Base-by-base conservation (phyloP, 2,888 invertebrate species). In the Xestia sexstrigata region DNA sequence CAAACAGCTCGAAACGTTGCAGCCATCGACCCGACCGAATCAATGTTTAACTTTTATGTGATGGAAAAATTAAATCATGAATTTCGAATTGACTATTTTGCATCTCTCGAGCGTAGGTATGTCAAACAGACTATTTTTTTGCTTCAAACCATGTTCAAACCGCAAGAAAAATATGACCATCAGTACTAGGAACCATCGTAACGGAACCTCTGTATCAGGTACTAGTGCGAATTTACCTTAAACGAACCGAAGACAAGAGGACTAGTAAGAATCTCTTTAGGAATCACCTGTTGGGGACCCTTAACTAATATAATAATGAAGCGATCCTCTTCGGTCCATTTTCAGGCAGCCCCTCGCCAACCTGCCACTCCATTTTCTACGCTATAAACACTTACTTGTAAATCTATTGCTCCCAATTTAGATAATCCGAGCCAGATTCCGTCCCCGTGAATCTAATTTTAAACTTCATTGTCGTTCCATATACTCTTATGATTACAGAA, bases 391-490 rank as follows among this genome's bases (percentile, higher is more conserved):
- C 71, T 83, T 86, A 83, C 74, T 85, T 87, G 70, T 80, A 79
- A 87, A 86, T 82, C 84, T 80, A 85, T 87, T 72, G 74, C 45
- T 67, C 74, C 76, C 79, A 83, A 85, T 87, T 81, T 73, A 87
- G 78, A 85, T 81, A 78, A 86, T 83, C 79, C 60, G 49, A 63
- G 52, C 77, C 68, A 79, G 68, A 83, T 79, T 83, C 47, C 55
- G 70, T 74, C 82, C 73, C 65, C 74, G 70, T 76, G 72, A 84
- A 78, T 79, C 65, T 83, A 76, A 85, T 87, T 81, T 79, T 75
- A 67, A 81, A 72, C 76, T 77, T 72, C 73, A 65, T 78, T 78
- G 70, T 79, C 63, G 58, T 73, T 69, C 70, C 76, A 75, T 81
- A 77, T 75, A 82, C 73, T 75, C 76, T 63, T 79, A 85, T 81